Conservation (phyloP, 2,113 vertebrate genomes). For the Polyodon spathula region DNA sequence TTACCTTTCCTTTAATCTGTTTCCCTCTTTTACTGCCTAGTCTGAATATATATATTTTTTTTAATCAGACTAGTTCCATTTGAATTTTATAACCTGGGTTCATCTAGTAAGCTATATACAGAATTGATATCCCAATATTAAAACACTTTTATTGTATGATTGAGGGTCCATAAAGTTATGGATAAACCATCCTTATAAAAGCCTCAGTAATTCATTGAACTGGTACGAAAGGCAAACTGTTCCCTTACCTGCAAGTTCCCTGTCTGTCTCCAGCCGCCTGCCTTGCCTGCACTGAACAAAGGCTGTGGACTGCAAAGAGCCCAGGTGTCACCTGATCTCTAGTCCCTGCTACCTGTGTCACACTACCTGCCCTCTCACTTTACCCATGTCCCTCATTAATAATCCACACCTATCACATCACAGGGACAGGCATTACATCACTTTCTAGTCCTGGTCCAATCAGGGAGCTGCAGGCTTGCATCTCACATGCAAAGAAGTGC, state of each 20-base stretch:
- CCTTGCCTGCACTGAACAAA: slow-evolving; percentile 10
- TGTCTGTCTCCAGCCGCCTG: slow-evolving; percentile 15
- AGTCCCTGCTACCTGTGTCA: slow-evolving; percentile 43
- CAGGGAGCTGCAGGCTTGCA: slow-evolving; percentile 19
- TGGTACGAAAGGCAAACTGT: neutral
- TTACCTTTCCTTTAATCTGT: no score
- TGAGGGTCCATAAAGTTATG: no score
- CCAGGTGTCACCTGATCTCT: slow-evolving; percentile 64
- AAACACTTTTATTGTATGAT: no score
- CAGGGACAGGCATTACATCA: slow-evolving; percentile 58
- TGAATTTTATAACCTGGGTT: no score
- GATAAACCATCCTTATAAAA: no score
- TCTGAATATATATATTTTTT: no score
- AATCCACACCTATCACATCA: slow-evolving; percentile 44
- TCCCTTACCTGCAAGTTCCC: slow-evolving; percentile 37
- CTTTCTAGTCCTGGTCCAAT: slow-evolving; percentile 36
- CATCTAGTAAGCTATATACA: no score
- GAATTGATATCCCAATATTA: no score
- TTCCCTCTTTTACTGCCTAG: no score
- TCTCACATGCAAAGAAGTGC: slow-evolving; percentile 47
- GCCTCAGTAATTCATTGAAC: no score
- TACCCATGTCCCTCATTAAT: slow-evolving; percentile 63
- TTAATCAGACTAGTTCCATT: no score
- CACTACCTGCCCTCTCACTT: slow-evolving; percentile 71
- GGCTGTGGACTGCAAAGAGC: slow-evolving; percentile 25